These are phyloP conservation scores for Hippocampus mohnikei DNA, from an alignment of 2,113 vertebrate genomes.

Conservation along the genomic window DNA sequence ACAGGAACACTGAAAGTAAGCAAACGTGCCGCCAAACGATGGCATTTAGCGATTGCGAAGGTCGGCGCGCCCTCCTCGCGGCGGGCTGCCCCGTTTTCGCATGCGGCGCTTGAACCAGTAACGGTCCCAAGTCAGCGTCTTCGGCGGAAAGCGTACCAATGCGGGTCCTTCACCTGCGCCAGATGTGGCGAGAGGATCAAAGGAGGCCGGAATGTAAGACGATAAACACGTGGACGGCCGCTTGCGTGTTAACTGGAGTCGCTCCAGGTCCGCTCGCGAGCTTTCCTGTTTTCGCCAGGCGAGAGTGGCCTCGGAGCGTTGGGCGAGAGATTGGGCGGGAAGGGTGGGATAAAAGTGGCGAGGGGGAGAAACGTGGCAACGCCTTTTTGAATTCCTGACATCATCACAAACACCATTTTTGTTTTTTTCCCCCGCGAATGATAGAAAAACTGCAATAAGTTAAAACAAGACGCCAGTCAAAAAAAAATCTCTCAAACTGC, in stretches of 20 bases:
- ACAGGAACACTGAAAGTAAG: constrained; percentile 60
- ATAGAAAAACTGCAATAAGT: background rate
- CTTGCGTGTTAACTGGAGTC: constrained; percentile 39
- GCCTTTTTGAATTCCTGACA: constrained; percentile 50
- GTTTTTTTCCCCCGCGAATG: too few species aligned
- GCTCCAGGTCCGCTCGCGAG: constrained; percentile 41
- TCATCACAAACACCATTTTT: background rate
- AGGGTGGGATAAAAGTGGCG: background rate
- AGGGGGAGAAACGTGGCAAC: constrained; percentile 1
- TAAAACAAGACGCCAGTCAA: background rate
- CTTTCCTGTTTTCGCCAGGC: constrained; percentile 65
- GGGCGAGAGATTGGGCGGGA: constrained; percentile 23
- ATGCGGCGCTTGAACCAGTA: background rate
- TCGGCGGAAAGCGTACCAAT: constrained; percentile 38
- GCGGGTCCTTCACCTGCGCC: constrained; percentile 38
- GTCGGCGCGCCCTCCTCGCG: background rate
- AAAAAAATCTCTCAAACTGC: too few species aligned
- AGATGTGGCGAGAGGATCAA: constrained; percentile 39
- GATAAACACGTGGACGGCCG: constrained; percentile 47
- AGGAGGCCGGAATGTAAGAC: constrained; percentile 37
- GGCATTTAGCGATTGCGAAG: constrained; percentile 37
- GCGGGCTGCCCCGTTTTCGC: constrained; percentile 3
- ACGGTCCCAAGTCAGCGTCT: constrained; percentile 39
- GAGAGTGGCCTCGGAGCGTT: constrained; percentile 46
- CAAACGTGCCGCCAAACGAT: constrained; percentile 56